These are phyloP conservation scores for Drosophila crucigera DNA, from an alignment of 2,888 invertebrate genomes.

Conservation along the genomic window DNA sequence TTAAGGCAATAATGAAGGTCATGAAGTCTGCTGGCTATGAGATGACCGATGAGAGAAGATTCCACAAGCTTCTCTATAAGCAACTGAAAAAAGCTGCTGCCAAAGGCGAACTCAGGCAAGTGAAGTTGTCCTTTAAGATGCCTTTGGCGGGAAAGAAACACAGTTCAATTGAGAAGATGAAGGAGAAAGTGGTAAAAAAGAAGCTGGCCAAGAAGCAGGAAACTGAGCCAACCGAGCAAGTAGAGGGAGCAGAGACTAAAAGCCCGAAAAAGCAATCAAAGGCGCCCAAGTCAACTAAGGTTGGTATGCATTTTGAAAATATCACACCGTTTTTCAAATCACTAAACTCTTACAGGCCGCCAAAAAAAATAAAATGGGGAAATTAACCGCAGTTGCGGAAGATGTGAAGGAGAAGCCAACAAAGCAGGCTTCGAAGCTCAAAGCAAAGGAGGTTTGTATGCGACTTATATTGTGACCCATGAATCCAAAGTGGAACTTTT, in stretches of 20 bases:
- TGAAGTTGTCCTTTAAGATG: slow-evolving; percentile 37
- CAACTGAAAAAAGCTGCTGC: slow-evolving; percentile 12
- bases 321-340: too few relatives aligned
- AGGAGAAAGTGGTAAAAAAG: slow-evolving; percentile 2
- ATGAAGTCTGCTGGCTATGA: slow-evolving; percentile 21
- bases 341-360: background rate
- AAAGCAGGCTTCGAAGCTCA: slow-evolving; percentile 5
- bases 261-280: slow-evolving; percentile 1
- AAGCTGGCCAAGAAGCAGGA: slow-evolving; percentile 6
- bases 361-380: background rate
- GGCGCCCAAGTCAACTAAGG: slow-evolving; percentile 12
- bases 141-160: background rate
- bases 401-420: background rate
- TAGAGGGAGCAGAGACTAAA: background rate
- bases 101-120: slow-evolving; percentile 18
- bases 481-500: background rate
- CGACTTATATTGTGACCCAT: background rate
- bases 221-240: background rate
- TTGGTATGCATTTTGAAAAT: background rate
- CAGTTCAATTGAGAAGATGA: slow-evolving; percentile 24
- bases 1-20: slow-evolving; percentile 27
- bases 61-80: background rate
- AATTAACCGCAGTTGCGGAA: background rate
- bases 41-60: slow-evolving; percentile 1
- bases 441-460: slow-evolving; percentile 13